Conservation (phyloP, 2,113 vertebrate species). For the Raja brachyura region DNA sequence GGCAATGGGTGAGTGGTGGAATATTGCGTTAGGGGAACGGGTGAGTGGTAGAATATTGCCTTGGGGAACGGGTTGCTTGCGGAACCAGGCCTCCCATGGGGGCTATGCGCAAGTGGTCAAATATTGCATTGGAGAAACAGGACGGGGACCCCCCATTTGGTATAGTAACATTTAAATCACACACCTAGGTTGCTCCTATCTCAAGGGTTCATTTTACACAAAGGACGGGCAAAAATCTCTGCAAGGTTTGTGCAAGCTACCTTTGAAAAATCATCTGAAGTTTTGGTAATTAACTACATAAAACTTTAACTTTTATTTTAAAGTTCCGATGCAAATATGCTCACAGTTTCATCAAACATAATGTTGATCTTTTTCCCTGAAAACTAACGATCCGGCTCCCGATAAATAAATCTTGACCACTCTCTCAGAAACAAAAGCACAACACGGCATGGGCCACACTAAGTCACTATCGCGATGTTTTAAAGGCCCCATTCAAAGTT, state of each 20-base stretch:
- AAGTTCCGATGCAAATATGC: neutral
- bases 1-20: too few species aligned
- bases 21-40: too few species aligned
- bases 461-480: conserved; percentile 21
- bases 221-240: neutral
- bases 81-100: too few species aligned
- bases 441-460: conserved; percentile 9
- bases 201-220: neutral
- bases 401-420: neutral
- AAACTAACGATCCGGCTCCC: neutral
- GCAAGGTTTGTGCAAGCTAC: neutral
- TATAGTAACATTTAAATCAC: neutral
- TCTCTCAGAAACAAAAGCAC: conserved; percentile 1
- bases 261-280: neutral
- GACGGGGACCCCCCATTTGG: too few species aligned
- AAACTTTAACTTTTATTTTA: neutral
- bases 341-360: neutral
- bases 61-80: too few species aligned
- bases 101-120: too few species aligned
- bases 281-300: neutral
- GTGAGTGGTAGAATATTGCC: too few species aligned
- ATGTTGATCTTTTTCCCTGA: neutral
- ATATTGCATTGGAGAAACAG: too few species aligned
- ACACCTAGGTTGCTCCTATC: neutral
- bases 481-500: neutral